A percentile compares a stretch with the other conserved stretches of the same genome.
These are phyloP conservation scores for Acronicta leporina DNA, from an alignment of 2,888 invertebrate genomes.

Conservation along the genomic window DNA sequence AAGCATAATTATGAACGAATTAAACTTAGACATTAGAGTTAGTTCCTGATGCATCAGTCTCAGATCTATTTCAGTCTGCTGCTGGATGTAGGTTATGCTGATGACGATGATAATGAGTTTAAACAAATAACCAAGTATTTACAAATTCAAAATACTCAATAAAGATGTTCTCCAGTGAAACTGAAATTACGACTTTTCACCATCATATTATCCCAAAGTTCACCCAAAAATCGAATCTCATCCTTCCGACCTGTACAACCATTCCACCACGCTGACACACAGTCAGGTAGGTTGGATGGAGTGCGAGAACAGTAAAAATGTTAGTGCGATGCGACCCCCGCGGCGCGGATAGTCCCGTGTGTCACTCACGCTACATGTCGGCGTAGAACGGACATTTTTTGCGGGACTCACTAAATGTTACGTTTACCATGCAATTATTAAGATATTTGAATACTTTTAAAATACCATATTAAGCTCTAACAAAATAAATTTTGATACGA, in stretches of 20 bases:
- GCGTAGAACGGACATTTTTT: conserved; percentile 63
- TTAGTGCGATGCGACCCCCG: conserved; percentile 71
- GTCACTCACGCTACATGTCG: conserved; percentile 78
- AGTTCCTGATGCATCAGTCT: too few species aligned
- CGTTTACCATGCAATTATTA: conserved; percentile 65
- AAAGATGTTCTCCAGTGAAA: too few species aligned
- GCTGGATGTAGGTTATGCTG: too few species aligned
- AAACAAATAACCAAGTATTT: too few species aligned
- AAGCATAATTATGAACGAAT: background rate
- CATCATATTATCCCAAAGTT: background rate
- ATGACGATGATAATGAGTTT: too few species aligned
- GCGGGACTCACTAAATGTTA: conserved; percentile 53
- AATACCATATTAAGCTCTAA: background rate
- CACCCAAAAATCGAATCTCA: conserved; percentile 57
- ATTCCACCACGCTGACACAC: conserved; percentile 50
- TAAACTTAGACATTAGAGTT: background rate
- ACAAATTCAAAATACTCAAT: too few species aligned
- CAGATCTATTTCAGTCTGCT: too few species aligned
- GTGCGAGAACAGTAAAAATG: conserved; percentile 80
- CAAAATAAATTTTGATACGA: too few species aligned
- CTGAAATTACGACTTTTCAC: too few species aligned
- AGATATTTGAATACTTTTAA: conserved; percentile 31
- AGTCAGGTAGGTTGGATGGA: conserved; percentile 69
- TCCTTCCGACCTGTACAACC: conserved; percentile 42
- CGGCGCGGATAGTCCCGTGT: conserved; percentile 71